Evolutionary conservation across 2,113 vertebrate genomes (phyloP).

Genomic region (Phalacrocorax brasilianus): DNA sequence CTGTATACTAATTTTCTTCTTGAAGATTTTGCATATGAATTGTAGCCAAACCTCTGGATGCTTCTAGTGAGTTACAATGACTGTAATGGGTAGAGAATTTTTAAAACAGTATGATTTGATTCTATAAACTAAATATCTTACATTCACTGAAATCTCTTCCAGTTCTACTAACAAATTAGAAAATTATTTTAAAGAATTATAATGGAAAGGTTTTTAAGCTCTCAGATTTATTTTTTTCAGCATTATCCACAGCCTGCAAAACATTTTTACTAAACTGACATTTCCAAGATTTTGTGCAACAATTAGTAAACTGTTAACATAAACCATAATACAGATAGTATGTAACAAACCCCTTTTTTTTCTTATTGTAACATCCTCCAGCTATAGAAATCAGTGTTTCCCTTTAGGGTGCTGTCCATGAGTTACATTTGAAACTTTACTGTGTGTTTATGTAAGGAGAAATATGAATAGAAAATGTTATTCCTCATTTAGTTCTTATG

Average conservation of each 20-base stretch:
- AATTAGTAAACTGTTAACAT: neutral
- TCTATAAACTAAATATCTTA: slow-evolving; percentile 26
- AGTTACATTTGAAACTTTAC: neutral
- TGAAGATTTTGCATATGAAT: neutral
- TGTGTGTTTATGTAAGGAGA: neutral
- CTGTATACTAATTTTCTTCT: neutral
- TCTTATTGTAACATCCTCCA: neutral
- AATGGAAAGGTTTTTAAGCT: neutral
- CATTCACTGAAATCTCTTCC: slow-evolving; percentile 30
- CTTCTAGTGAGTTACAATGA: neutral
- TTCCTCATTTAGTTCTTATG: neutral
- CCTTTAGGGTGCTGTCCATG: neutral
- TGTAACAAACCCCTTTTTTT: neutral
- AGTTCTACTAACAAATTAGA: slow-evolving; percentile 36
- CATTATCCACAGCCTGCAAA: neutral
- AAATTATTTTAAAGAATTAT: slow-evolving; percentile 30
- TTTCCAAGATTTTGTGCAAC: neutral
- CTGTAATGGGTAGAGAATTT: neutral
- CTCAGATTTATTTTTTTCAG: neutral
- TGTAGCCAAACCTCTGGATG: neutral
- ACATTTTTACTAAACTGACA: neutral
- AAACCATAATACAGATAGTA: neutral
- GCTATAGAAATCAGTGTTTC: neutral
- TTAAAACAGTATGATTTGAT: neutral
- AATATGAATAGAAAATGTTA: neutral